These are phyloP conservation scores for Carassius gibelio DNA, from an alignment of 2,113 vertebrate species.

Conservation along the genomic window DNA sequence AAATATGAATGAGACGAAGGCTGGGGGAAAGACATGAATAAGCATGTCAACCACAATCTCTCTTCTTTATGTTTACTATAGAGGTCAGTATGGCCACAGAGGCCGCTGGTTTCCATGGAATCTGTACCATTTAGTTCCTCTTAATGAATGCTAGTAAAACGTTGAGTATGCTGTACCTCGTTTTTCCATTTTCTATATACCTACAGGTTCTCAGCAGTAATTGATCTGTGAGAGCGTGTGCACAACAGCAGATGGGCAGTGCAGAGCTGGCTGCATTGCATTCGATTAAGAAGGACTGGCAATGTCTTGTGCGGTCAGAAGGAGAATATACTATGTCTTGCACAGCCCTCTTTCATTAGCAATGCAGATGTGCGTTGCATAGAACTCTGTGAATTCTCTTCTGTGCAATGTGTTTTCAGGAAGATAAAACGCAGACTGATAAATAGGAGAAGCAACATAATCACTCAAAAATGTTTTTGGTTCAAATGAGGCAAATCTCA, in stretches of 20 bases:
- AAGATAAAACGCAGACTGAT: neutral
- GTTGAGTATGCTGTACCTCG: no score
- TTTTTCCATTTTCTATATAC: slow-evolving; percentile 11
- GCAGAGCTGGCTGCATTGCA: neutral
- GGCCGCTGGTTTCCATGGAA: slow-evolving; percentile 14
- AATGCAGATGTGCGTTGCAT: neutral
- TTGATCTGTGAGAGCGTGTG: slow-evolving; percentile 26
- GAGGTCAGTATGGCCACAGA: neutral
- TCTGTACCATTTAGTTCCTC: neutral
- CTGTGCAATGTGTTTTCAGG: neutral
- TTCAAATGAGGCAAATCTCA: neutral
- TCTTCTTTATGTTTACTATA: neutral
- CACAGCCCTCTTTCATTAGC: neutral
- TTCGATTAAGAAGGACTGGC: neutral
- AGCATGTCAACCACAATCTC: slow-evolving; percentile 6
- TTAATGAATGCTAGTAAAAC: slow-evolving; percentile 9
- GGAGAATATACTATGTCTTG: neutral
- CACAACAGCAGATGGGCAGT: slow-evolving; percentile 29
- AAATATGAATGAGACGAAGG: neutral
- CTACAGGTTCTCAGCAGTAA: slow-evolving; percentile 1
- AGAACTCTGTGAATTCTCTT: neutral
- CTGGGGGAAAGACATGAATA: neutral
- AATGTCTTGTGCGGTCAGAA: neutral
- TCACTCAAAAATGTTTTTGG: neutral
- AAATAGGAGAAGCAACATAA: slow-evolving; percentile 10